These are phyloP conservation scores for Taenioides sp. DNA, from an alignment of 2,797 vertebrate species.

Conservation along the genomic window DNA sequence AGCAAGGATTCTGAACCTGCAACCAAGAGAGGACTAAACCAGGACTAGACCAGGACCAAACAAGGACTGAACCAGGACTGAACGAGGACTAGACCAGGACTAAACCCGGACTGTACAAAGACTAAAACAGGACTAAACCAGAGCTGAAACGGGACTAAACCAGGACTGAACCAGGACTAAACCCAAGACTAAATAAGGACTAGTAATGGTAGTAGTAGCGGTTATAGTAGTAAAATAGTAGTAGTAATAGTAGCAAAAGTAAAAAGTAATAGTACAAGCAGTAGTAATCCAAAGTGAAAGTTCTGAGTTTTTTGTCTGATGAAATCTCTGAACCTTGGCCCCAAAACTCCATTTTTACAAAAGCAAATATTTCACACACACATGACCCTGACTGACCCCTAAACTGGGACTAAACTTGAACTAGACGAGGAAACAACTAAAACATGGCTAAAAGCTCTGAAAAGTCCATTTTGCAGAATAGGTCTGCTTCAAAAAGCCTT, in stretches of 20 bases:
- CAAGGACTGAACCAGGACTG: background rate
- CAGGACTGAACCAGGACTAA: background rate
- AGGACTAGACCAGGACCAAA: background rate
- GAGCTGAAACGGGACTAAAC: background rate
- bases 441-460: no score
- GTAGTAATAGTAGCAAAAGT: background rate
- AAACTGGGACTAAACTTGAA: background rate
- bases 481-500: constrained; percentile 2
- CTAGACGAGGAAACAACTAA: background rate
- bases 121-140: background rate
- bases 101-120: background rate
- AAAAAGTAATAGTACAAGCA: background rate
- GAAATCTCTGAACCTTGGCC: background rate
- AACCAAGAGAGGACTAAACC: background rate
- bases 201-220: background rate
- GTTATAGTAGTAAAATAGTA: no score
- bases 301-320: background rate
- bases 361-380: background rate
- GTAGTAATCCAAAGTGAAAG: background rate
- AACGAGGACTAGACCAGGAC: background rate
- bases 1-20: constrained; percentile 71
- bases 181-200: no score
- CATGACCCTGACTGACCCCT: background rate
- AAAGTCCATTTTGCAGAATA: no score
- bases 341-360: background rate